Evolutionary conservation across 2,888 invertebrate species (phyloP).

Genomic region (Stenotaenia linearis): DNA sequence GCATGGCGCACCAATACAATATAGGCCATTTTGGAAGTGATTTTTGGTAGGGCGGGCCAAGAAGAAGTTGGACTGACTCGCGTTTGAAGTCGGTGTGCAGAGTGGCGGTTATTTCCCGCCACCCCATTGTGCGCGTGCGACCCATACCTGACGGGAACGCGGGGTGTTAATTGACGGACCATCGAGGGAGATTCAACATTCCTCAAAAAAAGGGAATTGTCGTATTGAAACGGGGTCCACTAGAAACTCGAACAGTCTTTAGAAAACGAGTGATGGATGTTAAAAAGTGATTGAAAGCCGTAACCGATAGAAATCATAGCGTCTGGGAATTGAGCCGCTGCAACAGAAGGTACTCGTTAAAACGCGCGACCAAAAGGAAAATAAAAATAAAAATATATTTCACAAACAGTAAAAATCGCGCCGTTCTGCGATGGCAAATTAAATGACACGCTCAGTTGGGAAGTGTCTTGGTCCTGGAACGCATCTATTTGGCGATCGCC

Average conservation of each 20-base stretch:
- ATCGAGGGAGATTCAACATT: slow-evolving; percentile 21
- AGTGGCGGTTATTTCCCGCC: slow-evolving; percentile 13
- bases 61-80: slow-evolving; percentile 6
- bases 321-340: background rate
- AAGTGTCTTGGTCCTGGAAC: background rate
- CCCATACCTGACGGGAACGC: slow-evolving; percentile 20
- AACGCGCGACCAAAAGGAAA: background rate
- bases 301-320: slow-evolving; percentile 7
- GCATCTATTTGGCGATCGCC: background rate
- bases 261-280: slow-evolving; percentile 24
- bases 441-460: background rate
- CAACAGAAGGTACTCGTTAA: slow-evolving; percentile 11
- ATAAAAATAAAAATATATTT: background rate
- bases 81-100: background rate
- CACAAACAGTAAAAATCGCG: background rate
- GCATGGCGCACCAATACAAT: background rate
- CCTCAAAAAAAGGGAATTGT: slow-evolving; percentile 3
- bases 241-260: background rate
- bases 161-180: slow-evolving; percentile 26
- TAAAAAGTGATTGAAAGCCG: slow-evolving; percentile 24
- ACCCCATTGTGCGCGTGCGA: slow-evolving; percentile 17
- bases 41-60: background rate
- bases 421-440: background rate
- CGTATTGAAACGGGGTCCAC: slow-evolving; percentile 12
- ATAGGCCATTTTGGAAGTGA: background rate